A percentile compares a stretch with the other conserved stretches of the same genome.
phyloP scores from a whole-genome alignment of 2,113 vertebrate genomes.

The Caranx ignobilis region DNA sequence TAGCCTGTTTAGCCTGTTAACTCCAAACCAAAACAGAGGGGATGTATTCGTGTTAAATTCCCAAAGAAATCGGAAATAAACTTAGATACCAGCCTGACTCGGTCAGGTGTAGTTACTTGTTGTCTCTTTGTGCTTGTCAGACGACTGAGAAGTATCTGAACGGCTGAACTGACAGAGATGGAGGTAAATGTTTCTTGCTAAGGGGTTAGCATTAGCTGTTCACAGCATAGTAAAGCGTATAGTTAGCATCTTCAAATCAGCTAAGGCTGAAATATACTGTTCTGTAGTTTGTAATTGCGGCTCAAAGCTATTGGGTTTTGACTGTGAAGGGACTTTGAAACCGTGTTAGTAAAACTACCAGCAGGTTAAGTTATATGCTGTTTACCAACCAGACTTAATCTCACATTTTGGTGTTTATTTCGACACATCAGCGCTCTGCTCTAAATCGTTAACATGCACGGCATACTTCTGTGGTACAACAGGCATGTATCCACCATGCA shows the following conservation, averaged over 20 bases:
- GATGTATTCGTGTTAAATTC: conserved; percentile 24
- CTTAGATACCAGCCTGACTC: not conserved
- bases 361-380: not conserved
- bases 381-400: not conserved
- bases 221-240: not conserved
- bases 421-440: not conserved
- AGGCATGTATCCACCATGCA: not conserved
- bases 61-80: not conserved
- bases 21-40: conserved; percentile 60
- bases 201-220: conserved; percentile 67
- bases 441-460: not conserved
- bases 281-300: not conserved
- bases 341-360: not conserved
- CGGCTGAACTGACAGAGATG: conserved; percentile 59
- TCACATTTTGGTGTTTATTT: not conserved
- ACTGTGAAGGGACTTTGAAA: not conserved
- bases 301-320: not conserved
- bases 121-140: not conserved
- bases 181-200: conserved; percentile 74
- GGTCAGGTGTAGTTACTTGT: not conserved
- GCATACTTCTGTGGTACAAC: no score
- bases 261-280: not conserved
- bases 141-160: conserved; percentile 31
- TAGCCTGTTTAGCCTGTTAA: conserved; percentile 16
- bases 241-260: conserved; percentile 1